Percentiles rank a stretch among this genome's conserved stretches.
Conservation (phyloP, 2,113 vertebrate species). For the Heteronetta atricapilla region DNA sequence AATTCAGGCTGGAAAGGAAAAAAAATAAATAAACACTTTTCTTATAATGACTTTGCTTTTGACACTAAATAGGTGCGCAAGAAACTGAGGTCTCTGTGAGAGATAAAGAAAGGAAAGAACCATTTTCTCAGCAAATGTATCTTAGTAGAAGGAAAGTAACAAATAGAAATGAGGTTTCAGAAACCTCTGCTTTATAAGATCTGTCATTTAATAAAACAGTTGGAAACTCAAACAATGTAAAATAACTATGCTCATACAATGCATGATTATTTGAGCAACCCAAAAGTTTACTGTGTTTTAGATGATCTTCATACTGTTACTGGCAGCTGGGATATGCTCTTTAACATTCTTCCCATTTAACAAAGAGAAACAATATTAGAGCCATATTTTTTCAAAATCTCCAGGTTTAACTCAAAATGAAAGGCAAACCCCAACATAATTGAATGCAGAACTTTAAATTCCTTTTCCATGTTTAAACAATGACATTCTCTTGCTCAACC, state of each 20-base stretch:
- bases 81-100: background rate
- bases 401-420: conserved; percentile 33
- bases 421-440: conserved; percentile 33
- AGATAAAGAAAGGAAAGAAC: background rate
- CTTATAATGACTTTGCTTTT: background rate
- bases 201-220: background rate
- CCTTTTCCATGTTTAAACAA: conserved; percentile 32
- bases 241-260: background rate
- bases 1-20: background rate
- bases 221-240: background rate
- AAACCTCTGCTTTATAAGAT: conserved; percentile 9
- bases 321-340: background rate
- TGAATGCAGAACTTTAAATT: conserved; percentile 30
- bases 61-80: background rate
- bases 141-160: background rate
- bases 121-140: background rate
- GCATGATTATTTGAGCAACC: conserved; percentile 12
- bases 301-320: background rate
- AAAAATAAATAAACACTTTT: background rate
- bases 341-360: background rate
- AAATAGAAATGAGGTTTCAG: background rate
- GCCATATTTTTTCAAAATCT: background rate
- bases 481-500: background rate
- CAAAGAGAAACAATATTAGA: background rate
- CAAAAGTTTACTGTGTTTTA: background rate